A percentile compares a stretch with the other conserved stretches of the same genome.
phyloP scores from a whole-genome alignment of 1,140 invertebrate species.

The Trissolcus basalis region DNA sequence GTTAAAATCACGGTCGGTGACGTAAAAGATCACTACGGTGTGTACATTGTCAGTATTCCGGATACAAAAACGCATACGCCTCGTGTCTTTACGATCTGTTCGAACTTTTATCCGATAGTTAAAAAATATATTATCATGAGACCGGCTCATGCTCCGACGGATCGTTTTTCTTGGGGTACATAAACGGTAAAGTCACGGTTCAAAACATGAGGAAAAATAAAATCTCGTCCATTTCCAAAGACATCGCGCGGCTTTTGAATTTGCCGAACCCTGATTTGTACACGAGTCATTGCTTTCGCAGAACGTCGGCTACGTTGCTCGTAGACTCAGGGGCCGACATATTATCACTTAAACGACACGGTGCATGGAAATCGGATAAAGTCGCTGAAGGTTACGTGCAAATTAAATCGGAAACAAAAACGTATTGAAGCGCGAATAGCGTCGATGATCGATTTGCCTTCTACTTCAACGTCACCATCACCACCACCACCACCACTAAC shows the following conservation, averaged over 20 bases:
- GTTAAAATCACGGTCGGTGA: neutral
- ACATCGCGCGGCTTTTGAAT: constrained; percentile 11
- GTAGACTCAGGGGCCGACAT: too few relatives aligned
- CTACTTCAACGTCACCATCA: too few relatives aligned
- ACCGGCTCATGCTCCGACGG: too few relatives aligned
- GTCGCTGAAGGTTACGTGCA: constrained; percentile 35
- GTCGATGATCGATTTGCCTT: too few relatives aligned
- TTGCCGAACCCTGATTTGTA: constrained; percentile 37
- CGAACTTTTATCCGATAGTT: neutral
- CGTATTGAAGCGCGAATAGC: too few relatives aligned
- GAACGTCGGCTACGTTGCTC: too few relatives aligned
- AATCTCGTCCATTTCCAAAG: neutral
- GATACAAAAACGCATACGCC: neutral
- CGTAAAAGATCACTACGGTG: neutral
- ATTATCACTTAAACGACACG: too few relatives aligned
- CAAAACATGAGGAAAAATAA: too few relatives aligned
- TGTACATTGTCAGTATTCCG: neutral
- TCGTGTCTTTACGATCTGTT: neutral
- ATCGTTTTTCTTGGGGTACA: too few relatives aligned
- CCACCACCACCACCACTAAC: too few relatives aligned
- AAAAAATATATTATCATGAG: too few relatives aligned
- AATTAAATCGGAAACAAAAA: constrained; percentile 5
- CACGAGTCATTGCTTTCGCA: constrained; percentile 54
- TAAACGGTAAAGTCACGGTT: too few relatives aligned
- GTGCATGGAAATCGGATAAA: constrained; percentile 11